A percentile compares a stretch with the other conserved stretches of the same genome.
These are phyloP conservation scores for Cettia cetti DNA, from an alignment of 2,113 vertebrate species.

Conservation along the genomic window DNA sequence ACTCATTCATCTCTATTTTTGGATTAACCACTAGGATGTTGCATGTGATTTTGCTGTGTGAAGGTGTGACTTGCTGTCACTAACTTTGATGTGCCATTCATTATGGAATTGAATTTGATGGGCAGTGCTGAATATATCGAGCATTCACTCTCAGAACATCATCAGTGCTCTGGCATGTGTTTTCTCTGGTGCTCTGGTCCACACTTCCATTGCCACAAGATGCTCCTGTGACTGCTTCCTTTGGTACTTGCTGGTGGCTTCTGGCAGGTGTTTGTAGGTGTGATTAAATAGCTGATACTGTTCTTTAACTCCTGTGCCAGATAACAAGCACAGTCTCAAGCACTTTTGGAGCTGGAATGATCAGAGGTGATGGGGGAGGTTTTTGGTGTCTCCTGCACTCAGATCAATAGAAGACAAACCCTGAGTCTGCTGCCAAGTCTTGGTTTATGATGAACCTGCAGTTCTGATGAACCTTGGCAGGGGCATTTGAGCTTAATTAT, in stretches of 20 bases:
- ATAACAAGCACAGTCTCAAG: background rate
- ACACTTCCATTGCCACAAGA: background rate
- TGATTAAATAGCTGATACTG: background rate
- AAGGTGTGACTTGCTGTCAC: background rate
- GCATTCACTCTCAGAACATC: background rate
- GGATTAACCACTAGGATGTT: background rate
- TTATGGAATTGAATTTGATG: background rate
- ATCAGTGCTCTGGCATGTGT: background rate
- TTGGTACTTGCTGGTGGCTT: background rate
- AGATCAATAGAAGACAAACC: background rate
- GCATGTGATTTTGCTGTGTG: background rate
- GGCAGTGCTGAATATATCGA: background rate
- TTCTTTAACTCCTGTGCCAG: background rate
- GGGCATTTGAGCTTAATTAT: background rate
- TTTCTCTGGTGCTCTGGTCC: background rate
- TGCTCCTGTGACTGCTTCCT: background rate
- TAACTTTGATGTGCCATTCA: fast-evolving
- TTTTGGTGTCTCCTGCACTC: background rate
- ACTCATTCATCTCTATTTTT: background rate
- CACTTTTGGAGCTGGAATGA: background rate
- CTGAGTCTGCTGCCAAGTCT: background rate
- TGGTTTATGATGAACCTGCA: background rate
- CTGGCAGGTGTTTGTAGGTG: background rate
- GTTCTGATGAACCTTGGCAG: background rate
- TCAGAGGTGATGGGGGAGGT: background rate